Evolutionary conservation across 1,140 invertebrate species (phyloP), one percentile per base, ranked within the genome.

Genomic region (Drosophila repletoides): DNA sequence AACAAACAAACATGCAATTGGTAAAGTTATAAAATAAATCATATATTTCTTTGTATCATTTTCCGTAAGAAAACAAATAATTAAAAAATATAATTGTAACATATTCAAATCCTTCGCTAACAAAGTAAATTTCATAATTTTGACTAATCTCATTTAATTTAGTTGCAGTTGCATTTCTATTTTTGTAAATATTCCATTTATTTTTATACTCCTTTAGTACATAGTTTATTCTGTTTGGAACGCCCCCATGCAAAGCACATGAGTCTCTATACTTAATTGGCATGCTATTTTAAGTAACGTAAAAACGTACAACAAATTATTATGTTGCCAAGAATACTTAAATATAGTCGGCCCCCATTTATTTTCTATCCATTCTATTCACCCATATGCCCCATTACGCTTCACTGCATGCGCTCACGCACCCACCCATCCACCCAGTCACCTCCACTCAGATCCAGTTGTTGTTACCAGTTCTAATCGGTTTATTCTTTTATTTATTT

Each of bases 261-360:
- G 40, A 34, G 29, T 49, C 17, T 55, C 17, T 55, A 41, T 17
- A 55, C 33, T 45, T 49, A 48, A 64, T 77, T 77, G 69, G 38
- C 79, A 71, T 77, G 77, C 74, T 83, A 84, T 83, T 83, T 83
- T 79, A 74, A 83, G 79, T 83, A 84, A 74, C 73, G 77, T 52
- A 68, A 41, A 49, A n/a, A n/a, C n/a, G n/a, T n/a, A n/a, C 58
- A 68, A 29, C 5, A 45, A 63, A 52, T 69, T 72, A 64, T 70
- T 59, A 65, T 65, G 59, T 65, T 70, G 70, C 76, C 52, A 79
- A 79, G 65, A 84, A 71, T 67, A 48, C 65, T 72, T 84, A 77
- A 73, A 83, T 83, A 83, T 83, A 83, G 77, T 76, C 56, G 36
- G 28, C 59, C 38, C 58, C 51, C 52, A 38, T 24, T 34, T 21